Evolutionary conservation across 37 sponge, comb jelly and placozoan genomes (phyloP).

Genomic region (Sycon ciliatum): DNA sequence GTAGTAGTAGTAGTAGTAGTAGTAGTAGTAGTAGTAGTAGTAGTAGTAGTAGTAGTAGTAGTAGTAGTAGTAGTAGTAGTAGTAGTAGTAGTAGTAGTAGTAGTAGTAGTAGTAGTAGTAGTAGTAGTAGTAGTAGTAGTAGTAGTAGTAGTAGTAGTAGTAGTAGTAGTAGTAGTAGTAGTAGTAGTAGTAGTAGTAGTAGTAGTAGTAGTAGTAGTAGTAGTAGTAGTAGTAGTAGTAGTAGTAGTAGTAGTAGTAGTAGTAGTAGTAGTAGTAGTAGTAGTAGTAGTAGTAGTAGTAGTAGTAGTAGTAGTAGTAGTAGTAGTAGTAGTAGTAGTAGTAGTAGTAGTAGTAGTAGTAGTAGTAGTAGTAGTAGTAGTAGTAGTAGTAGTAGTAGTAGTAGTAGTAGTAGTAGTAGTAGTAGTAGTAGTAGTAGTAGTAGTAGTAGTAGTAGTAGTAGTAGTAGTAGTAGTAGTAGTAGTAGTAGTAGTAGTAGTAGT

Average conservation of each 20-base stretch:
- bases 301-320: constrained; percentile 8
- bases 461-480: constrained; percentile 6
- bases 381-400: constrained; percentile 8
- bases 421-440: constrained; percentile 8
- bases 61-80: constrained; percentile 8
- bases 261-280: constrained; percentile 8
- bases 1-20: constrained; percentile 8
- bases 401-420: constrained; percentile 6
- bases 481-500: constrained; percentile 8
- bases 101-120: constrained; percentile 6
- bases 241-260: constrained; percentile 8
- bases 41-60: constrained; percentile 6
- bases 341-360: constrained; percentile 6
- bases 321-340: constrained; percentile 8
- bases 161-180: constrained; percentile 6
- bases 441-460: constrained; percentile 8
- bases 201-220: constrained; percentile 8
- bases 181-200: constrained; percentile 8
- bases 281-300: constrained; percentile 6
- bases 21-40: constrained; percentile 8
- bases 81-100: constrained; percentile 8
- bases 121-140: constrained; percentile 8
- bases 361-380: constrained; percentile 8
- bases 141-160: constrained; percentile 8
- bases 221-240: constrained; percentile 6